Evolutionary conservation across 2,113 vertebrate genomes (phyloP).

Genomic region (Setophaga petechia): DNA sequence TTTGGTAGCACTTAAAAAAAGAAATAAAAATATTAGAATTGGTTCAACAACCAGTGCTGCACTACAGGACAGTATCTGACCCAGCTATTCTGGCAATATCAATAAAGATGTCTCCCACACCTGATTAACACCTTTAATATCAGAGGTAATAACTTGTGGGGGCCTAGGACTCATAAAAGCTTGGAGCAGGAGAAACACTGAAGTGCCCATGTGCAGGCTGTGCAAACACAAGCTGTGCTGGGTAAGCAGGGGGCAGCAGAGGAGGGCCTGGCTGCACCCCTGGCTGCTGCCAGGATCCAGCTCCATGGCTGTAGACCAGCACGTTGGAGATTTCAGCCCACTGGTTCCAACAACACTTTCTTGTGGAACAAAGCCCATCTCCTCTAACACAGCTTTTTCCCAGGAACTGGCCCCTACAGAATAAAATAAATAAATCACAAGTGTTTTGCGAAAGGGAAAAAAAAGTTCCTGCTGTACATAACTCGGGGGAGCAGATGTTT

Average conservation of each 20-base stretch:
- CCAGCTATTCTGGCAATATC: neutral
- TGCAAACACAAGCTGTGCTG: neutral
- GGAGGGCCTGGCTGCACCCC: neutral
- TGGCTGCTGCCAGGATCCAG: neutral
- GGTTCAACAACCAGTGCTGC: neutral
- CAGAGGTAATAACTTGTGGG: neutral
- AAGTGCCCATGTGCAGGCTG: neutral
- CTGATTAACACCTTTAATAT: neutral
- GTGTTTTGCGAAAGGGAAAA: neutral
- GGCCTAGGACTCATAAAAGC: neutral
- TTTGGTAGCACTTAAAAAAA: neutral
- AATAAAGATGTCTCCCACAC: neutral
- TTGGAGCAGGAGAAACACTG: neutral
- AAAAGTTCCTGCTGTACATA: slow-evolving; percentile 40
- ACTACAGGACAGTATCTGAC: neutral
- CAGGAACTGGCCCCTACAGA: slow-evolving; percentile 10
- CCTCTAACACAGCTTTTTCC: slow-evolving; percentile 8
- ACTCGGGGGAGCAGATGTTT: slow-evolving; percentile 59
- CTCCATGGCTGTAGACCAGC: accelerated
- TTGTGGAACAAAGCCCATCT: neutral
- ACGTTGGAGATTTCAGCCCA: neutral
- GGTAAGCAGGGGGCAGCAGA: neutral
- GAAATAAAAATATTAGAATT: neutral
- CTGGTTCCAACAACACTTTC: neutral
- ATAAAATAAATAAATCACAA: slow-evolving; percentile 57